Conservation (phyloP, 1,140 invertebrate species). For the Littorina saxatilis region DNA sequence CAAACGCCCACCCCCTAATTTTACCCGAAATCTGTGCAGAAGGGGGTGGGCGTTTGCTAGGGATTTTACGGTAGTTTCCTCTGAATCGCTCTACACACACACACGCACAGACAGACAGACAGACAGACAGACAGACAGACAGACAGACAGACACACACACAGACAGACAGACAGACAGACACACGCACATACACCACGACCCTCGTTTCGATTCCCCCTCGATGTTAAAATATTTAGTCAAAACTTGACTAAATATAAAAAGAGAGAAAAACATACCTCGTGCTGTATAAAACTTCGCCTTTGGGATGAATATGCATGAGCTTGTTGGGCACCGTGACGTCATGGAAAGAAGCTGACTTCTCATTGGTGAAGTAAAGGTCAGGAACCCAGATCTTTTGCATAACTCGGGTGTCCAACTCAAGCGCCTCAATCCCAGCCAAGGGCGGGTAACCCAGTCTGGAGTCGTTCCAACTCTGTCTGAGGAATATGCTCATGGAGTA, state of each 20-base stretch:
- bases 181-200: too few relatives aligned
- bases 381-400: constrained; percentile 83
- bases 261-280: constrained; percentile 61
- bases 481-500: constrained; percentile 62
- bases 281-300: constrained; percentile 81
- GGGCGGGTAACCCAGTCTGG: constrained; percentile 50
- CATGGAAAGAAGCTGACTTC: constrained; percentile 77
- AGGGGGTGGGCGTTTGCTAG: too few relatives aligned
- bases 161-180: too few relatives aligned
- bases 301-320: constrained; percentile 81
- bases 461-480: constrained; percentile 63
- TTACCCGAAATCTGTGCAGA: too few relatives aligned
- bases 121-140: neutral
- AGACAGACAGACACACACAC: neutral
- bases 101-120: neutral
- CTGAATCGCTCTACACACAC: neutral
- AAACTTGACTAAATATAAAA: too few relatives aligned
- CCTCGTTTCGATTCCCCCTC: too few relatives aligned
- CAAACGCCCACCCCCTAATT: too few relatives aligned
- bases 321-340: constrained; percentile 81
- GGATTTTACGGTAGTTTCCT: too few relatives aligned
- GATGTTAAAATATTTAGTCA: too few relatives aligned
- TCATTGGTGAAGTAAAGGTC: constrained; percentile 84
- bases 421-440: constrained; percentile 46
- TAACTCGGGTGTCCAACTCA: constrained; percentile 87